These are phyloP conservation scores for Phaetusa simplex DNA, from an alignment of 2,113 vertebrate genomes.

Conservation along the genomic window DNA sequence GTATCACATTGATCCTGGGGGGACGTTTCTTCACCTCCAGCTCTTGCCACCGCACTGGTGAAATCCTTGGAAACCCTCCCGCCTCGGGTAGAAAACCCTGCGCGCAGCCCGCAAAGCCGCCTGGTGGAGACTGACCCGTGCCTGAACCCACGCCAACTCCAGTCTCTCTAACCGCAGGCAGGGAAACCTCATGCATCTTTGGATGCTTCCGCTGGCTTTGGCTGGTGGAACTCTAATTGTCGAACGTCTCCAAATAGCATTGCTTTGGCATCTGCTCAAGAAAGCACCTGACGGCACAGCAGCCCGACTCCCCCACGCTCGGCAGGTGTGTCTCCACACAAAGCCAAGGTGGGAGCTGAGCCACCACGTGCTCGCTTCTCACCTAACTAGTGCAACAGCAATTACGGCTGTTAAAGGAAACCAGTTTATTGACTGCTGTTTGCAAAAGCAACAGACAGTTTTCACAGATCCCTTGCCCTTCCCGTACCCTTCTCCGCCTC, in stretches of 20 bases:
- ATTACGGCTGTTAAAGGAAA: neutral
- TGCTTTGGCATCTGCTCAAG: neutral
- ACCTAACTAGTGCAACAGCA: neutral
- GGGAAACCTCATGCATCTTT: neutral
- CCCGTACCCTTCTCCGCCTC: neutral
- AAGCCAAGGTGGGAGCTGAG: neutral
- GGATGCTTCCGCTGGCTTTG: neutral
- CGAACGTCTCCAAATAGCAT: neutral
- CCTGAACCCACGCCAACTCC: neutral
- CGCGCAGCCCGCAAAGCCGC: neutral
- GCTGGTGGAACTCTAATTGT: neutral
- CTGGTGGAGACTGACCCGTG: neutral
- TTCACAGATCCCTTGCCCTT: neutral
- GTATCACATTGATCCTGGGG: neutral
- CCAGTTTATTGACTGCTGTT: neutral
- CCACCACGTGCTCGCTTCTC: neutral
- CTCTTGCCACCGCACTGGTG: neutral
- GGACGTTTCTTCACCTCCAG: neutral
- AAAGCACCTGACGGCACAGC: neutral
- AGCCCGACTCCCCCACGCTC: neutral
- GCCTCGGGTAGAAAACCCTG: neutral
- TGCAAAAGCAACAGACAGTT: neutral
- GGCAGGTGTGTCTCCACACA: neutral
- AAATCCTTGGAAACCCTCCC: neutral
- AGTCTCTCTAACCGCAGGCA: neutral